Evolutionary conservation across 2,797 vertebrate species (phyloP).

Genomic region (Telmatherina bonti): DNA sequence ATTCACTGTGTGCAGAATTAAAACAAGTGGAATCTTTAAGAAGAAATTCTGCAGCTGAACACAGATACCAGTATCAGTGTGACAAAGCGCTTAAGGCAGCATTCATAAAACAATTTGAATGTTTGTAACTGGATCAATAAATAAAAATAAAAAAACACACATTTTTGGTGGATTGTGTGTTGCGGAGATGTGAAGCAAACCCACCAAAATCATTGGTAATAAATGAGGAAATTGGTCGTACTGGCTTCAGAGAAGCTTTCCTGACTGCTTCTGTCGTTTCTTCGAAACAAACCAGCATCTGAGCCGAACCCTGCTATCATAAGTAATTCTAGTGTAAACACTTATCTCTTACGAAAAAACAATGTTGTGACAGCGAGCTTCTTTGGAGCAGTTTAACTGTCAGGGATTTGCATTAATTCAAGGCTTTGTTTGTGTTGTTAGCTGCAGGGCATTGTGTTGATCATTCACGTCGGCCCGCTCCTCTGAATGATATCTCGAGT

Average conservation of each 20-base stretch:
- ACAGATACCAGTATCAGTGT: background rate
- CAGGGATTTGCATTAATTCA: conserved; percentile 59
- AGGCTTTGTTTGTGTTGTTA: conserved; percentile 57
- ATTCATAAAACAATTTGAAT: background rate
- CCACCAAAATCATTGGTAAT: background rate
- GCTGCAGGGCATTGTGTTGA: conserved; percentile 55
- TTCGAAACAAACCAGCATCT: conserved; percentile 10
- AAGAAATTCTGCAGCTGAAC: background rate
- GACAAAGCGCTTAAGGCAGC: no score
- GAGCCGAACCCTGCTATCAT: conserved; percentile 20
- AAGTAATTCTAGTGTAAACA: conserved; percentile 51
- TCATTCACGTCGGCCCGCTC: conserved; percentile 28
- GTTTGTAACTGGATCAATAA: background rate
- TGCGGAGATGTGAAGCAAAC: background rate
- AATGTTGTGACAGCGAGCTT: conserved; percentile 45
- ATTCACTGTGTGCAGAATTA: background rate
- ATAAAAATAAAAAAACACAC: background rate
- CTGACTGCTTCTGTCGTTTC: conserved; percentile 8
- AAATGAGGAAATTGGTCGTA: background rate
- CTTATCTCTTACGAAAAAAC: conserved; percentile 22
- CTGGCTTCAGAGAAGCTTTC: conserved; percentile 11
- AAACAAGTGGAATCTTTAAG: background rate
- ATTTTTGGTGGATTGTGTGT: background rate
- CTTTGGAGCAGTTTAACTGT: conserved; percentile 28
- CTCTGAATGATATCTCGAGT: conserved; percentile 35